These are phyloP conservation scores for Protonemura montana DNA, from an alignment of 2,888 invertebrate species.

Conservation along the genomic window DNA sequence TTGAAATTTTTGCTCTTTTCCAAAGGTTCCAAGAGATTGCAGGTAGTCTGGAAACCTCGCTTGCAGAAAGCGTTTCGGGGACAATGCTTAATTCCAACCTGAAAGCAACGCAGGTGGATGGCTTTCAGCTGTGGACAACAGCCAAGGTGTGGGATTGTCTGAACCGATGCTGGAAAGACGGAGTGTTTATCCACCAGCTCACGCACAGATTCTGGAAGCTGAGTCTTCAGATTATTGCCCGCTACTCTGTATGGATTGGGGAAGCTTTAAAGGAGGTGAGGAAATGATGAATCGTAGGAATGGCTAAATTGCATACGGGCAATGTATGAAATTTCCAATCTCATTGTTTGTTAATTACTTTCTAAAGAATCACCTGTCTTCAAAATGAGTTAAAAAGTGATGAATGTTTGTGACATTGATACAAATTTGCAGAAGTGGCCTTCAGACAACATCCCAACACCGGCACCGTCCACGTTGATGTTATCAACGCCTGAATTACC, in stretches of 20 bases:
- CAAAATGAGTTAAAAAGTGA: too few species aligned
- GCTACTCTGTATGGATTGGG: constrained; percentile 78
- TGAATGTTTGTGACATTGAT: too few species aligned
- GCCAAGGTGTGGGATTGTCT: constrained; percentile 64
- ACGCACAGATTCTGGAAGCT: constrained; percentile 88
- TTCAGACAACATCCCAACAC: neutral
- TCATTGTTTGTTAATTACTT: too few species aligned
- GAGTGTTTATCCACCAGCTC: constrained; percentile 79
- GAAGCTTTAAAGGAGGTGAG: constrained; percentile 60
- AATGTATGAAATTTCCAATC: too few species aligned
- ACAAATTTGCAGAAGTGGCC: constrained; percentile 37
- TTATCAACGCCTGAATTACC: neutral
- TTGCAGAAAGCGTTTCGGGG: constrained; percentile 46
- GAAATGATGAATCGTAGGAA: neutral
- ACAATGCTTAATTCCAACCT: constrained; percentile 28
- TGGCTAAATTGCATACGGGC: too few species aligned
- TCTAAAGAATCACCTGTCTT: too few species aligned
- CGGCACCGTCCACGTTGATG: neutral
- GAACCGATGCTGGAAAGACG: constrained; percentile 76
- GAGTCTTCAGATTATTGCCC: constrained; percentile 80
- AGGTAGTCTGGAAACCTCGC: constrained; percentile 61
- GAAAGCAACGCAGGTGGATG: neutral
- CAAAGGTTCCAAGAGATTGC: constrained; percentile 90
- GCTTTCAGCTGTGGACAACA: constrained; percentile 57
- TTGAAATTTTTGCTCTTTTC: neutral